These are phyloP conservation scores for Odontomachus brunneus DNA, from an alignment of 1,140 invertebrate species.

Conservation along the genomic window DNA sequence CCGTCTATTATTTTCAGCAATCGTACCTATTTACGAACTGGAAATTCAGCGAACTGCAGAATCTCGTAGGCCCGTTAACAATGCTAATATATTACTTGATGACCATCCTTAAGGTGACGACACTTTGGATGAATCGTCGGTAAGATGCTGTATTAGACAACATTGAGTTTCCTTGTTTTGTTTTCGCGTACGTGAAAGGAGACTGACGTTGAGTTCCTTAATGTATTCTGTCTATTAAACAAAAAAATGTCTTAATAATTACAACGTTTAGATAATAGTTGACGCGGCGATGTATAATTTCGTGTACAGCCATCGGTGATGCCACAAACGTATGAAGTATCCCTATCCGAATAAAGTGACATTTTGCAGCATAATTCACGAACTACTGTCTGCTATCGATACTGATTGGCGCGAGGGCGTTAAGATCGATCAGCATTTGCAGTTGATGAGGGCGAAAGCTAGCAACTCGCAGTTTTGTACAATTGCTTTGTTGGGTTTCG, in stretches of 20 bases:
- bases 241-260: too few species aligned
- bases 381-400: background rate
- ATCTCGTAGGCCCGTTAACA: slow-evolving; percentile 16
- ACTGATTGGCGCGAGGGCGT: slow-evolving; percentile 23
- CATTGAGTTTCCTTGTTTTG: background rate
- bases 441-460: slow-evolving; percentile 21
- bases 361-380: slow-evolving; percentile 7
- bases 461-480: slow-evolving; percentile 2
- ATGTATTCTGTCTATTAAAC: too few species aligned
- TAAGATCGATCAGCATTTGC: slow-evolving; percentile 15
- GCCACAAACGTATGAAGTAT: background rate
- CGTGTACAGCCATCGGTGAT: too few species aligned
- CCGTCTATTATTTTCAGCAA: slow-evolving; percentile 29
- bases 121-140: slow-evolving; percentile 23
- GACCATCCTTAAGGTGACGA: slow-evolving; percentile 15
- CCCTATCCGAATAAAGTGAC: background rate
- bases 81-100: slow-evolving; percentile 13
- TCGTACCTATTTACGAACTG: slow-evolving; percentile 13
- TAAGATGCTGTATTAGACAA: background rate
- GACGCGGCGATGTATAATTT: too few species aligned
- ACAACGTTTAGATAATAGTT: background rate
- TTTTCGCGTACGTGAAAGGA: background rate
- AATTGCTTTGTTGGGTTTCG: background rate
- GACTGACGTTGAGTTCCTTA: background rate
- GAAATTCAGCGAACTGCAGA: background rate